Conservation (phyloP, 2,797 vertebrate genomes). For the Semaprochilodus insignis region DNA sequence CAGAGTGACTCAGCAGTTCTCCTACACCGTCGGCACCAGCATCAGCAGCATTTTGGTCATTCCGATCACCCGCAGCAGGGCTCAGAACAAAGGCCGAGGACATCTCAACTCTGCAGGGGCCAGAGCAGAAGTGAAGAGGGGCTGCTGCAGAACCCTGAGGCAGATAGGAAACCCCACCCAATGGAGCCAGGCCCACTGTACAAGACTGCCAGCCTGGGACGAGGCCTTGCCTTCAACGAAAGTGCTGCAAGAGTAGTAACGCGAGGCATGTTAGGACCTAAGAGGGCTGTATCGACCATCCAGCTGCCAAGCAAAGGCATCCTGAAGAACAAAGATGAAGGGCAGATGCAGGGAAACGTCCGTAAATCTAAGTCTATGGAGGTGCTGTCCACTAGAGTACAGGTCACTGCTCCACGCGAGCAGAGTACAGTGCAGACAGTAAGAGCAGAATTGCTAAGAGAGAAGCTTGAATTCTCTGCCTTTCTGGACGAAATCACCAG, state of each 20-base stretch:
- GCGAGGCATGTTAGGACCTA: slow-evolving; percentile 66
- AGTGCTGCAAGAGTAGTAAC: slow-evolving; percentile 62
- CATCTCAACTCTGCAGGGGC: slow-evolving; percentile 67
- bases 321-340: slow-evolving; percentile 76
- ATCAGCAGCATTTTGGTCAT: slow-evolving; percentile 16
- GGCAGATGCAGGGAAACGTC: slow-evolving; percentile 61
- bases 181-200: slow-evolving; percentile 66
- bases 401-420: slow-evolving; percentile 49
- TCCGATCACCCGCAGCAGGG: neutral
- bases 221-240: slow-evolving; percentile 72
- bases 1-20: slow-evolving; percentile 9
- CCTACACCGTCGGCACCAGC: slow-evolving; percentile 31
- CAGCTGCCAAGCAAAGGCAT: slow-evolving; percentile 81
- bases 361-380: slow-evolving; percentile 85
- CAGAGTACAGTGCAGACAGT: slow-evolving; percentile 54
- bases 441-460: slow-evolving; percentile 70
- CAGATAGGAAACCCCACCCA: slow-evolving; percentile 1
- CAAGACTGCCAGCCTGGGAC: slow-evolving; percentile 76
- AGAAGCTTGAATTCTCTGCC: slow-evolving; percentile 83
- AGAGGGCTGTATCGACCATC: slow-evolving; percentile 72
- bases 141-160: slow-evolving; percentile 57
- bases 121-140: slow-evolving; percentile 79
- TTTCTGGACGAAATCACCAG: slow-evolving; percentile 87
- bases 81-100: slow-evolving; percentile 45
- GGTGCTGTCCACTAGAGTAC: slow-evolving; percentile 75